Conservation (phyloP, 2,797 vertebrate species). For the Myiotriccus ornatus region DNA sequence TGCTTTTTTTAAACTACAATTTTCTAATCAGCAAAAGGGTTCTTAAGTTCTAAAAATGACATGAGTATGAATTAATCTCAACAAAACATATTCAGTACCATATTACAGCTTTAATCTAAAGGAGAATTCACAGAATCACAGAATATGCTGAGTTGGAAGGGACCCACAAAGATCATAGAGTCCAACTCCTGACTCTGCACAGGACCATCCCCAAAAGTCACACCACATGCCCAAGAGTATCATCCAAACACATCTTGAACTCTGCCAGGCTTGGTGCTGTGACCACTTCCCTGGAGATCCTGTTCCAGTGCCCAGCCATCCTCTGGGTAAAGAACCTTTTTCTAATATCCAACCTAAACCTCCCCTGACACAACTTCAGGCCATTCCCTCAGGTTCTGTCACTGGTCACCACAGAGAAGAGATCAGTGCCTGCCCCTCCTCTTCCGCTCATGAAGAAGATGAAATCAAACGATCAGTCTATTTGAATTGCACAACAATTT, state of each 20-base stretch:
- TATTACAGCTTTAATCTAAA: neutral
- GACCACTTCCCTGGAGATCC: neutral
- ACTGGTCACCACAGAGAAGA: neutral
- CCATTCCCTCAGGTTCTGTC: too few species aligned
- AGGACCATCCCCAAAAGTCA: neutral
- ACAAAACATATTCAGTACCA: neutral
- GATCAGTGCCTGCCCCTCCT: neutral
- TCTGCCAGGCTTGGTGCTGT: neutral
- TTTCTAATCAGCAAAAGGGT: neutral
- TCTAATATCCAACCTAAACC: too few species aligned
- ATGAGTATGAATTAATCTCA: neutral
- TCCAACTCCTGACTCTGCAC: neutral
- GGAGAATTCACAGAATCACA: neutral
- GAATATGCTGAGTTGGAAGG: neutral
- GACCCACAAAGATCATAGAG: neutral
- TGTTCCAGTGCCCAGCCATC: neutral
- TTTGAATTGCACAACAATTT: neutral
- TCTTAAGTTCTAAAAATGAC: neutral
- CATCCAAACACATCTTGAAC: neutral
- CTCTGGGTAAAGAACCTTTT: too few species aligned
- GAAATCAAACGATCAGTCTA: neutral
- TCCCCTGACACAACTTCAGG: too few species aligned
- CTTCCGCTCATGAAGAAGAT: neutral
- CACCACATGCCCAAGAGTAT: neutral
- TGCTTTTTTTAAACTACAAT: neutral